These are phyloP conservation scores for Motacilla alba DNA, from an alignment of 2,113 vertebrate species.

Conservation along the genomic window DNA sequence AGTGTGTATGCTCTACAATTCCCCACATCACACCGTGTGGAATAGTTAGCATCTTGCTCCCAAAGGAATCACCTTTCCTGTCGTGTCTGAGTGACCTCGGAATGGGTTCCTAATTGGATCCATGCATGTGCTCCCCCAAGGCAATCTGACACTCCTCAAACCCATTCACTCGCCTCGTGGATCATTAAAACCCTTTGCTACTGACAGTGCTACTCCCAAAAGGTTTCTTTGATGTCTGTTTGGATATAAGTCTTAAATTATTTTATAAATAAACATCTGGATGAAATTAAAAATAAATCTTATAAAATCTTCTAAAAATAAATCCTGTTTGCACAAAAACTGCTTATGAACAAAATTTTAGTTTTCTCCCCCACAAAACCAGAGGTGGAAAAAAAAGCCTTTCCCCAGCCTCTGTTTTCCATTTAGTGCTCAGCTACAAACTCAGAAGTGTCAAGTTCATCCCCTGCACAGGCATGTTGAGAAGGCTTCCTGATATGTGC, in stretches of 20 bases:
- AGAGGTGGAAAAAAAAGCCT: neutral
- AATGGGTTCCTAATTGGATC: neutral
- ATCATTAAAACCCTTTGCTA: slow-evolving; percentile 46
- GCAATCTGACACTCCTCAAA: slow-evolving; percentile 32
- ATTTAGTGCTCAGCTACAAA: slow-evolving; percentile 7
- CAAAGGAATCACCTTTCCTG: slow-evolving; percentile 10
- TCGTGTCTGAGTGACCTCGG: neutral
- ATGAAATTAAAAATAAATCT: slow-evolving; percentile 56
- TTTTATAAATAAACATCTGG: slow-evolving; percentile 63
- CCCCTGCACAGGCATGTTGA: neutral
- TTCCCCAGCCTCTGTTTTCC: slow-evolving; percentile 28
- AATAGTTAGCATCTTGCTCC: neutral
- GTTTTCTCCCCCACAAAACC: slow-evolving; percentile 25
- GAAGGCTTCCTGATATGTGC: neutral
- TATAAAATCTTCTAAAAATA: slow-evolving; percentile 36
- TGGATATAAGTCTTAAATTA: slow-evolving; percentile 31
- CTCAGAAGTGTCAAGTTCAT: neutral
- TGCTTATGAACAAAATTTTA: slow-evolving; percentile 27
- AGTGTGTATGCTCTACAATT: neutral
- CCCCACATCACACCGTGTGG: neutral
- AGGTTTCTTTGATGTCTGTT: slow-evolving; percentile 52
- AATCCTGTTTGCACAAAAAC: slow-evolving; percentile 35
- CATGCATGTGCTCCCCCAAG: neutral
- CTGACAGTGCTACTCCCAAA: slow-evolving; percentile 38
- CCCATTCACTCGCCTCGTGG: neutral